Conservation (phyloP, 2,797 vertebrate genomes). For the Sphenopsis melanotis region DNA sequence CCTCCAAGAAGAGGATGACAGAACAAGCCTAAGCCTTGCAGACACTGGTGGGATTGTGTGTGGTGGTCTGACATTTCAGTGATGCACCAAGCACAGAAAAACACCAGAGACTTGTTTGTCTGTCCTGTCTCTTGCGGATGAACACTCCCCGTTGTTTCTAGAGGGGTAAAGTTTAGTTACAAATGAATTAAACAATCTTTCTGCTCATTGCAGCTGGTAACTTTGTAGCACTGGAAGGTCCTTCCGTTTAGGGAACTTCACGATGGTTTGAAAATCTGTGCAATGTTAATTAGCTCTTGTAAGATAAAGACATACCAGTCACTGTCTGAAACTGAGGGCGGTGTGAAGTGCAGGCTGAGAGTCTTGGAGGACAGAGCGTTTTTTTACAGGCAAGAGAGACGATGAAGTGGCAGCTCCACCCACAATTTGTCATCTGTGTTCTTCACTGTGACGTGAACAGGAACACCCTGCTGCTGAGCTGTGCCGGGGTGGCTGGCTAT, state of each 20-base stretch:
- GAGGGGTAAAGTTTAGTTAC: neutral
- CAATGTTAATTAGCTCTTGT: neutral
- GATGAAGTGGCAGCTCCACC: neutral
- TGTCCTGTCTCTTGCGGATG: neutral
- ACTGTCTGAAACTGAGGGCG: neutral
- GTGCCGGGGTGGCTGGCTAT: fast-evolving
- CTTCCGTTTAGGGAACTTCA: neutral
- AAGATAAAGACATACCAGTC: neutral
- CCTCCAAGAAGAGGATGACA: neutral
- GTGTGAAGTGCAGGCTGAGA: neutral
- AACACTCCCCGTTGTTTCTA: neutral
- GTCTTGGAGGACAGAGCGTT: neutral
- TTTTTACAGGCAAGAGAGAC: neutral
- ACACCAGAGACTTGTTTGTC: neutral
- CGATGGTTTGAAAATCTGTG: neutral
- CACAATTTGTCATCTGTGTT: neutral
- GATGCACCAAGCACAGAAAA: neutral
- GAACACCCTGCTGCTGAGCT: neutral
- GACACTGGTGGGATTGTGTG: neutral
- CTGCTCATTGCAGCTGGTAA: neutral
- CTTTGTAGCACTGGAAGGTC: neutral
- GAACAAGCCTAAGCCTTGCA: neutral
- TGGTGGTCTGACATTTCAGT: neutral
- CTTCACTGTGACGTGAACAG: neutral
- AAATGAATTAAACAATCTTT: neutral